Evolutionary conservation across 1,140 invertebrate species (phyloP), one percentile per base, ranked within the genome.

Genomic region (Berghia stephanieae): DNA sequence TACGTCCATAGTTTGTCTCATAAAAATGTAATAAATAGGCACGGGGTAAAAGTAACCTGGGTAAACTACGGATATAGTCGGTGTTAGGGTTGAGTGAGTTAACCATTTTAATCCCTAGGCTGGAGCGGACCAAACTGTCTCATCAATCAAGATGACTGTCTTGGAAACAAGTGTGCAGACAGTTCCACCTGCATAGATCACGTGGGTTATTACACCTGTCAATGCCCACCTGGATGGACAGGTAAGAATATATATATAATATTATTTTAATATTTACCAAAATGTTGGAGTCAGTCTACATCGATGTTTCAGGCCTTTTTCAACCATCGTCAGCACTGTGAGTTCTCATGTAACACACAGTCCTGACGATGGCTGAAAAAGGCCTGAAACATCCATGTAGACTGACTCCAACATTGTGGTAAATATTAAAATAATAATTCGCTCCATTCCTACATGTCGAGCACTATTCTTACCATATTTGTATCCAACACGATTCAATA

Each of bases 141-240:
- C 38, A 79, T 77, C 31, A 83, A 84, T 74, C 75, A 81, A 6
- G 80, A 85, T 49, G 84, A 85, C 44, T 85, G 84, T 75, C 43
- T 60, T 18, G 80, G 81, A 46, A 78, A 85, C 60, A 63, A 79
- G 13, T 85, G 84, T 74, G 68, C 73, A 21, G 78, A 70, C 40
- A 83, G 82, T 16, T 76, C 81, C 27, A 82, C 81, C 3, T 86
- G 85, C 60, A 77, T 87, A 27, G 89, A 90, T 80, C 81, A 81
- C 2, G 46, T 87, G 16, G 80, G 81, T 44, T 83, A 57, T 40
- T 88, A 86, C 74, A 83, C 79, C 10, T 89, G 86, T 74, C 13
- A 75, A 36, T 88, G 86, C 74, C 80, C 83, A 27, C 79, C 82
- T 34, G 86, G 85, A 44, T 80, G 78, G 63, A 82, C 81, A 76